Conservation (phyloP, 2,113 vertebrate species). For the Dromaius novaehollandiae region DNA sequence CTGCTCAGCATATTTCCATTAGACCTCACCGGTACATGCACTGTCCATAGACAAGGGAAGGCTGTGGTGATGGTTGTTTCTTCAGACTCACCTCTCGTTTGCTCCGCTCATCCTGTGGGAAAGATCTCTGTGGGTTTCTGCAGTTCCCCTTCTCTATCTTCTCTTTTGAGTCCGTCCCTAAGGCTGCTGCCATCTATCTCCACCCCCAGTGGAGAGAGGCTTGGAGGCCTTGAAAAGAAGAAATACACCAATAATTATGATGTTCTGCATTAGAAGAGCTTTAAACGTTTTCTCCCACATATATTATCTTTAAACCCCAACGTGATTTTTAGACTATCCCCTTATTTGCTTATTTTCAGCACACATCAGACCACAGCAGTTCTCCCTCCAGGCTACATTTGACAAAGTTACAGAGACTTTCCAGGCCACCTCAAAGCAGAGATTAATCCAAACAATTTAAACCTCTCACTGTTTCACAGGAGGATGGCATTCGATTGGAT, state of each 20-base stretch:
- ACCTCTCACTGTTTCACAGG: slow-evolving; percentile 45
- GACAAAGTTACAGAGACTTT: slow-evolving; percentile 34
- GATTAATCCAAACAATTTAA: slow-evolving; percentile 54
- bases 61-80: neutral
- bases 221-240: neutral
- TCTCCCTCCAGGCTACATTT: slow-evolving; percentile 16
- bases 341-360: slow-evolving; percentile 45
- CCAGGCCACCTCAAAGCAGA: slow-evolving; percentile 23
- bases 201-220: neutral
- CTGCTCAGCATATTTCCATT: neutral
- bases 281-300: neutral
- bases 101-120: neutral
- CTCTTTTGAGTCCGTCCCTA: neutral
- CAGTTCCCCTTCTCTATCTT: neutral
- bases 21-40: neutral
- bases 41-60: neutral
- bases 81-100: neutral
- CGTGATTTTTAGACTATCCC: neutral
- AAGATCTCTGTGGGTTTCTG: neutral
- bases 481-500: slow-evolving; percentile 80
- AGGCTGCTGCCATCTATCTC: neutral
- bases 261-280: neutral
- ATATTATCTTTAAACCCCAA: slow-evolving; percentile 37
- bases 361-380: neutral
- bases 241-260: neutral